Percentiles rank a stretch among this genome's conserved stretches.
phyloP scores from a whole-genome alignment of 30 jellyfish, hydroid and myxozoan species.

The Haliclystus octoradiatus region DNA sequence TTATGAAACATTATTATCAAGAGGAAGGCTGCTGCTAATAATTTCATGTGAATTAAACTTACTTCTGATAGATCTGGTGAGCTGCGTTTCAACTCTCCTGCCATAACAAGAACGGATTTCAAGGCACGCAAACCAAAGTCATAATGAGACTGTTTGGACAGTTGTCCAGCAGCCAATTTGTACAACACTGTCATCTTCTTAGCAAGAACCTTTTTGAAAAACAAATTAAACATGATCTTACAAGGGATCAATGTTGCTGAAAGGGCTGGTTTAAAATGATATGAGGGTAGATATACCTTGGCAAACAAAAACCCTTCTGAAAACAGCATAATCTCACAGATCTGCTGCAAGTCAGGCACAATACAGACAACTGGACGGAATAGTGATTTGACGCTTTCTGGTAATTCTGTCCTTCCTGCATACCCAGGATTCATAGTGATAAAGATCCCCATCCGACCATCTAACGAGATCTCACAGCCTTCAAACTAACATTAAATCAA shows the following conservation, averaged over 20 bases:
- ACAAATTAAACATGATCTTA: not conserved
- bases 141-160: slow-evolving; percentile 94
- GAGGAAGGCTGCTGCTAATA: no score
- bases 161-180: slow-evolving; percentile 93
- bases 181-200: slow-evolving; percentile 95
- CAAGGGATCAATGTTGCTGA: no score
- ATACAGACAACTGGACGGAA: slow-evolving; percentile 97
- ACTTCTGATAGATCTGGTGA: slow-evolving; percentile 93
- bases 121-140: slow-evolving; percentile 97
- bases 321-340: slow-evolving; percentile 93
- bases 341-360: slow-evolving; percentile 97
- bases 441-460: slow-evolving; percentile 92
- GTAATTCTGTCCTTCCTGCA: slow-evolving; percentile 98
- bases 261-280: no score
- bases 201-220: slow-evolving; percentile 62
- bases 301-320: slow-evolving; percentile 95
- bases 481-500: slow-evolving; percentile 43
- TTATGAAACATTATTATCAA: no score
- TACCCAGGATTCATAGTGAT: slow-evolving; percentile 99
- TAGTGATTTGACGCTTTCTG: slow-evolving; percentile 93
- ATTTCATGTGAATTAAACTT: no score
- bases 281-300: slow-evolving; percentile 77
- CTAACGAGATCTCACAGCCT: slow-evolving; percentile 88
- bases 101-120: slow-evolving; percentile 96
- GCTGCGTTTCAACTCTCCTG: slow-evolving; percentile 95